These are phyloP conservation scores for Saiga tatarica DNA, from an alignment of 2,113 vertebrate species.

Conservation along the genomic window DNA sequence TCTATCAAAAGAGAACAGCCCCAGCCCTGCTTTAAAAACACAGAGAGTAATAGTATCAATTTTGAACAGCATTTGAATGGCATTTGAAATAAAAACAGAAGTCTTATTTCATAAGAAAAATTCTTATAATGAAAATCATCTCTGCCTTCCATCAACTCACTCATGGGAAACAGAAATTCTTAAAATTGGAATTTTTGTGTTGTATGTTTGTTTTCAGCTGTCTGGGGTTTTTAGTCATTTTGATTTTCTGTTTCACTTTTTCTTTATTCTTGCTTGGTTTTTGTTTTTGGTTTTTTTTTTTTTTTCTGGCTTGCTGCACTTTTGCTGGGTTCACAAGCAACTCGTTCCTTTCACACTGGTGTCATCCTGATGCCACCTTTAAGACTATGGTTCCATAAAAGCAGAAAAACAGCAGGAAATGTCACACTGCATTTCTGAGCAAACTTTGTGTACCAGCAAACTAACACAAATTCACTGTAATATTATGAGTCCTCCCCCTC, in stretches of 20 bases:
- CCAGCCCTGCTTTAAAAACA: neutral
- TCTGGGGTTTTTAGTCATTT: neutral
- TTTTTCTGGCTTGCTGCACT: neutral
- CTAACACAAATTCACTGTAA: neutral
- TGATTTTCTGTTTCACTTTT: neutral
- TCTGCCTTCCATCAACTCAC: neutral
- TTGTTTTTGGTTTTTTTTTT: neutral
- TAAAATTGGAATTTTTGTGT: neutral
- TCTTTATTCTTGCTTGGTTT: neutral
- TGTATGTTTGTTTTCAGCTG: neutral
- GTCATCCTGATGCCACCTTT: neutral
- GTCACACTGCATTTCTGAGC: neutral
- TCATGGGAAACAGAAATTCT: neutral
- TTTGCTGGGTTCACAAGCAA: neutral
- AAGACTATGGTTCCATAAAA: neutral
- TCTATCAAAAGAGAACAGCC: neutral
- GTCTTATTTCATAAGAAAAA: conserved; percentile 11
- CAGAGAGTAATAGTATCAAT: neutral
- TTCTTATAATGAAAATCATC: neutral
- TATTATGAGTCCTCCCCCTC: neutral
- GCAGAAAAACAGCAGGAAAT: neutral
- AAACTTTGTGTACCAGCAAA: neutral
- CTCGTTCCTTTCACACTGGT: neutral
- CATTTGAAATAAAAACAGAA: neutral
- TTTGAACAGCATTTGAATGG: neutral